A percentile compares a stretch with the other conserved stretches of the same genome.
Conservation (phyloP, 2,888 invertebrate species). For the Sphaerophoria rueppellii region DNA sequence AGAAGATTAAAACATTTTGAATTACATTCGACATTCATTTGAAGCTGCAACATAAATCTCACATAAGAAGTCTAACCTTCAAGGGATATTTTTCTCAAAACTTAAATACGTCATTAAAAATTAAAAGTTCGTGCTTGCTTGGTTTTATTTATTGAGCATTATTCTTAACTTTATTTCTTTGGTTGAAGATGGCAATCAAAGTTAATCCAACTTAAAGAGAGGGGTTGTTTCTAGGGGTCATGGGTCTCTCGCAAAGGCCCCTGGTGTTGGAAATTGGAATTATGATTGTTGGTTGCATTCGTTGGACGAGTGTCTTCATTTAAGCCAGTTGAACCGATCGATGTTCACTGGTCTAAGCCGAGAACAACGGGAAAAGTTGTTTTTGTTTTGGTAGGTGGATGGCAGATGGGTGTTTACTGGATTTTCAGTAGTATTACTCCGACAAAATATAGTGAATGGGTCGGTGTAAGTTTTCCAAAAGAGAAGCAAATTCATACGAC, state of each 20-base stretch:
- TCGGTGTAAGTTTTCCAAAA: no score
- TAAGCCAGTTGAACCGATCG: no score
- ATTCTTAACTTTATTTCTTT: not conserved
- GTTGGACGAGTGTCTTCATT: no score
- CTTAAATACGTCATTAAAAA: constrained; percentile 45
- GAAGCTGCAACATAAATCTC: constrained; percentile 1
- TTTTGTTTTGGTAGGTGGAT: no score
- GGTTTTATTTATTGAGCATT: not conserved
- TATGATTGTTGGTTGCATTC: not conserved
- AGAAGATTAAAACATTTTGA: not conserved
- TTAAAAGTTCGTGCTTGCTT: constrained; percentile 10
- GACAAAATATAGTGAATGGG: no score
- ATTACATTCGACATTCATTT: not conserved
- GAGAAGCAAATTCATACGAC: no score
- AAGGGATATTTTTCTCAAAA: not conserved
- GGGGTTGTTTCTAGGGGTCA: not conserved
- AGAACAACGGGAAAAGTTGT: no score
- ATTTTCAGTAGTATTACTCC: no score
- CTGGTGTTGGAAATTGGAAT: not conserved
- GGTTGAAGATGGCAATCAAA: constrained; percentile 17
- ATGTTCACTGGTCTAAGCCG: no score
- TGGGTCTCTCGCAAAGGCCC: no score
- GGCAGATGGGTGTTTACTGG: no score
- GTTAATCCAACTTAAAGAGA: constrained; percentile 26
- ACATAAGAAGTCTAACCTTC: constrained; percentile 23